Evolutionary conservation across 2,113 vertebrate species (phyloP).

Genomic region (Gopherus evgoodei): DNA sequence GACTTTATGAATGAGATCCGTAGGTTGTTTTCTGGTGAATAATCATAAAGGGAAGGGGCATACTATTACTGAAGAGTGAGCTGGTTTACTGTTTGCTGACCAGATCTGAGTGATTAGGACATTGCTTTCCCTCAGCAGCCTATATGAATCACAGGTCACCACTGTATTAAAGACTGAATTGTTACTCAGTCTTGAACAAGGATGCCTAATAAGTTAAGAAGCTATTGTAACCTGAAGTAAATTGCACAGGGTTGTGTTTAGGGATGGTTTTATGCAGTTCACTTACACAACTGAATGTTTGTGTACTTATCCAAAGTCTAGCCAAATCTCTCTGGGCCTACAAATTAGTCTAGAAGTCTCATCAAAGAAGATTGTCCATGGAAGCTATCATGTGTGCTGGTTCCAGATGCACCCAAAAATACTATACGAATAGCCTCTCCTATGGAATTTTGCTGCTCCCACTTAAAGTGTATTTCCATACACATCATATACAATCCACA

Average conservation of each 20-base stretch:
- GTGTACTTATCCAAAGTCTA: constrained; percentile 51
- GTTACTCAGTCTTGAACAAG: constrained; percentile 29
- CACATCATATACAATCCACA: neutral
- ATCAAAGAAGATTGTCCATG: neutral
- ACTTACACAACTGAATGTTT: constrained; percentile 42
- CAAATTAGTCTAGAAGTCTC: neutral
- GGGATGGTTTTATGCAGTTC: constrained; percentile 22
- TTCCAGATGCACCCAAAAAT: neutral
- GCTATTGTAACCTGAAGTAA: constrained; percentile 64
- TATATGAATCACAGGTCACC: constrained; percentile 48
- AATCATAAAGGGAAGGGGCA: constrained; percentile 69
- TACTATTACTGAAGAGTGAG: constrained; percentile 59
- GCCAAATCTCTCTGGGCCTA: neutral
- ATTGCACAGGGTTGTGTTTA: neutral
- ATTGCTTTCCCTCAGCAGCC: constrained; percentile 53
- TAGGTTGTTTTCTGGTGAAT: constrained; percentile 75
- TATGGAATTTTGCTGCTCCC: neutral
- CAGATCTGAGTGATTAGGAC: constrained; percentile 66
- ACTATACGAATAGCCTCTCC: neutral
- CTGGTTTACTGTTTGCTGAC: constrained; percentile 63
- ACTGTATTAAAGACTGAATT: constrained; percentile 25
- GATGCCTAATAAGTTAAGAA: constrained; percentile 31
- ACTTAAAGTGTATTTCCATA: neutral
- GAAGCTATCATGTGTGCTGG: neutral
- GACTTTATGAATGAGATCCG: constrained; percentile 83